Base-by-base conservation (phyloP, 2,888 invertebrate species). In the Cephonodes hylas region DNA sequence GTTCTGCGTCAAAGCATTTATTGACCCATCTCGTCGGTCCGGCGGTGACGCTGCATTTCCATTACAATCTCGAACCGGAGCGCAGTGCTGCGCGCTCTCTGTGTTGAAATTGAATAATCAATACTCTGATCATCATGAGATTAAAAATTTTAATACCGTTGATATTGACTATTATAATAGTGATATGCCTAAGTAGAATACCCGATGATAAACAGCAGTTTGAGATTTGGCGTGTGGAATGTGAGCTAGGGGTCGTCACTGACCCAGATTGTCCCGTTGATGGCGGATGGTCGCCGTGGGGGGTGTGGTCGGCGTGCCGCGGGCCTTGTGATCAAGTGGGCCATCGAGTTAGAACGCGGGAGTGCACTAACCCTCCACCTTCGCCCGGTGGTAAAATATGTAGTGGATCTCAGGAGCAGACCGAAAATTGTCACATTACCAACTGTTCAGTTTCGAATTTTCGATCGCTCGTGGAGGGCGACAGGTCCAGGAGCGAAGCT, bases 271-370 rank as follows among this genome's bases (percentile, higher is more conserved):
- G 90, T 62, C 93, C 93, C 0, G 76, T 90, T 3, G 91, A 93
- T 60, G 93, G 93, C 13, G 88, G 88, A 13, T 93, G 93, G 93
- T 81, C 88, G 0, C 66, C 86, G 0, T 93, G 93, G 93, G 78
- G 80, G 6, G 62, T 84, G 0, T 93, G 93, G 93, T 84, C 87
- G 0, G 58, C 72, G 0, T 93, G 93, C 65, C 79, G 73, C 10
- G 93, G 93, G 6, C 69, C 80, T n/a, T 93, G 93, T 67, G 93
- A 93, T 34, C 85, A 84, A 60, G 70, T 81, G 4, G 93, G 93
- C 1, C 84, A 85, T 59, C 85, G 85, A 20, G 81, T 70, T 45
- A 82, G 92, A 64, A 72, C 65, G 13, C 83, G 93, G 64, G 78
- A 80, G 53, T 93, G 93, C 65, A 81, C 73, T 58, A 93, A 93